A percentile compares a stretch with the other conserved stretches of the same genome.
Conservation (phyloP, 2,113 vertebrate genomes). For the Panthera uncia region DNA sequence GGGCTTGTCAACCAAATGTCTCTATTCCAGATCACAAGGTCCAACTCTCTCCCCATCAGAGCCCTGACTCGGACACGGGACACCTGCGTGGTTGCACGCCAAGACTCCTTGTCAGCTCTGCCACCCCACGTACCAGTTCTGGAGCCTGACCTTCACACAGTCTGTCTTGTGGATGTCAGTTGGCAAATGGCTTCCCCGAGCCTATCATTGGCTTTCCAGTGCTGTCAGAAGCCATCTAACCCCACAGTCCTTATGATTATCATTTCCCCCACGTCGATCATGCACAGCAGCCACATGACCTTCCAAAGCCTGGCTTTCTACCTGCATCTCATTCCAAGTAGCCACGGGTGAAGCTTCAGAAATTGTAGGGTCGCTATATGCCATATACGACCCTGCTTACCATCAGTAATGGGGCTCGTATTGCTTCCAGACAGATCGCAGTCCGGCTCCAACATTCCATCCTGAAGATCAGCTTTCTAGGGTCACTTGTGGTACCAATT, state of each 20-base stretch:
- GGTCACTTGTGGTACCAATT: not conserved
- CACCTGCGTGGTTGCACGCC: fast-evolving
- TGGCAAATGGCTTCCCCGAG: not conserved
- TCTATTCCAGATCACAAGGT: not conserved
- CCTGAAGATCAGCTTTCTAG: not conserved
- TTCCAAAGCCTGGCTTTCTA: not conserved
- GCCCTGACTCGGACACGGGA: not conserved
- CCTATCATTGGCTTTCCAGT: not conserved
- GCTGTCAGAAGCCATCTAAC: not conserved
- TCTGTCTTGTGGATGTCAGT: not conserved
- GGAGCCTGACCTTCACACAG: not conserved
- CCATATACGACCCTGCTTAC: not conserved
- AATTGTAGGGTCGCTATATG: not conserved
- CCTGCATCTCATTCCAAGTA: not conserved
- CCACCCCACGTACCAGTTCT: not conserved
- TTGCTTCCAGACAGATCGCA: not conserved
- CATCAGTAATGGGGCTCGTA: not conserved
- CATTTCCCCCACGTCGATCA: not conserved
- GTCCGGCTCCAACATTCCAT: not conserved
- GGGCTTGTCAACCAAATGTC: not conserved
- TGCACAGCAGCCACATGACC: not conserved
- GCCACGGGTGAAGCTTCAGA: not conserved
- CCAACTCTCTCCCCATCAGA: not conserved
- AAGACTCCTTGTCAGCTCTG: not conserved
- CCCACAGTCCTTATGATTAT: not conserved